Base-by-base conservation (phyloP, 2,888 invertebrate species). In the Philereme transversata region DNA sequence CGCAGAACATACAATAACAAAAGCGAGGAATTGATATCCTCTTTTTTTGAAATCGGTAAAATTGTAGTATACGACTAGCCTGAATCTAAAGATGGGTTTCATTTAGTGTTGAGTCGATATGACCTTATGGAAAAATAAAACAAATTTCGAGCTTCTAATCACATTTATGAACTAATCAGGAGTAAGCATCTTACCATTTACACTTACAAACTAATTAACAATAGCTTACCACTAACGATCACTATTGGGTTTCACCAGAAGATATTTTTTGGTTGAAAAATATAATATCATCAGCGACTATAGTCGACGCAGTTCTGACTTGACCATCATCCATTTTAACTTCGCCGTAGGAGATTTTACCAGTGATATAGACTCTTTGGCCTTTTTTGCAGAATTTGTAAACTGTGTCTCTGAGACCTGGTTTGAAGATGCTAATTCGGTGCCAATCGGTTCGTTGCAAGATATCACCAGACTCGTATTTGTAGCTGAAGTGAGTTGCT, bases 371-470 rank as follows among this genome's bases (percentile, higher is more conserved):
- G 0, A 97, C 94, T 69, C 98, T 93, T 79, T 97, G 97, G 0
- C 98, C 98, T 88, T 97, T 98, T 76, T 95, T 96, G 59, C 98
- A 83, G 79, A 94, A 97, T 77, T 95, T 95, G 77, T 96, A 94
- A 0, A 97, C 96, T 0, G 94, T 94, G 36, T 98, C 97, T 44
- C 98, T 93, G 3, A 99, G 93, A 57, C 94, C 94, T 4, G 97
- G 97, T 77, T 95, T 97, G 82, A 98, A 98, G 5, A 98, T 96
- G 73, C 96, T 96, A 51, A 98, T 87, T 74, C 97, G 93, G 85
- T 98, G 98, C 98, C 98, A 98, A 72, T 98, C 98, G 6, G 98
- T 97, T 74, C 96, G 95, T 80, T 98, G 97, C 54, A 96, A 88
- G 77, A 96, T 93, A 71, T 97, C 97, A 5, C 97, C 97, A 79